These are phyloP conservation scores for Mus pahari DNA, from an alignment of 2,113 vertebrate genomes.

Conservation along the genomic window DNA sequence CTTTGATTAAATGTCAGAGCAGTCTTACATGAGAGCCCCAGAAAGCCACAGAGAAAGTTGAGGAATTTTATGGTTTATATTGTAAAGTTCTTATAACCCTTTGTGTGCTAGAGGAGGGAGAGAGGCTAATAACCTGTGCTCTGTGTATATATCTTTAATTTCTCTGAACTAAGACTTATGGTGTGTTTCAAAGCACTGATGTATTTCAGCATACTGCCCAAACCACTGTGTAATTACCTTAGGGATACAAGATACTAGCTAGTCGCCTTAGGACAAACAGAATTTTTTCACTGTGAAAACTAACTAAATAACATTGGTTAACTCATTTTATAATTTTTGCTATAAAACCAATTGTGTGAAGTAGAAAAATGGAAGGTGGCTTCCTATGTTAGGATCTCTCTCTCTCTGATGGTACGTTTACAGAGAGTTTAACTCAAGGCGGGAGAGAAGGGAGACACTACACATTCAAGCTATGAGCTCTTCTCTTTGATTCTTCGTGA, in stretches of 20 bases:
- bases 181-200: not conserved
- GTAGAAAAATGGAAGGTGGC: not conserved
- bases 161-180: constrained; percentile 40
- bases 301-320: constrained; percentile 48
- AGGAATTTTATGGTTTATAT: constrained; percentile 17
- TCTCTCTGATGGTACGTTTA: not conserved
- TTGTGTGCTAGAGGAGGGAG: not conserved
- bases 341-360: not conserved
- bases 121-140: not conserved
- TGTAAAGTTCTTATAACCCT: constrained; percentile 1
- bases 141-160: not conserved
- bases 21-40: not conserved
- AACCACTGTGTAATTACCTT: constrained; percentile 35
- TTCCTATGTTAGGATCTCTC: not conserved
- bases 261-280: not conserved
- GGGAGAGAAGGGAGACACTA: not conserved
- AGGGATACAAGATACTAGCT: not conserved
- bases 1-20: constrained; percentile 42
- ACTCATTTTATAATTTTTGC: constrained; percentile 3
- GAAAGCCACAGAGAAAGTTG: constrained; percentile 10
- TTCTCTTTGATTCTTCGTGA: constrained; percentile 26
- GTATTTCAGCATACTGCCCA: constrained; percentile 8
- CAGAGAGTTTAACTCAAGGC: not conserved
- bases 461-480: constrained; percentile 3
- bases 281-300: constrained; percentile 35